Conservation (phyloP, 2,797 vertebrate genomes). For the Chelmon rostratus region DNA sequence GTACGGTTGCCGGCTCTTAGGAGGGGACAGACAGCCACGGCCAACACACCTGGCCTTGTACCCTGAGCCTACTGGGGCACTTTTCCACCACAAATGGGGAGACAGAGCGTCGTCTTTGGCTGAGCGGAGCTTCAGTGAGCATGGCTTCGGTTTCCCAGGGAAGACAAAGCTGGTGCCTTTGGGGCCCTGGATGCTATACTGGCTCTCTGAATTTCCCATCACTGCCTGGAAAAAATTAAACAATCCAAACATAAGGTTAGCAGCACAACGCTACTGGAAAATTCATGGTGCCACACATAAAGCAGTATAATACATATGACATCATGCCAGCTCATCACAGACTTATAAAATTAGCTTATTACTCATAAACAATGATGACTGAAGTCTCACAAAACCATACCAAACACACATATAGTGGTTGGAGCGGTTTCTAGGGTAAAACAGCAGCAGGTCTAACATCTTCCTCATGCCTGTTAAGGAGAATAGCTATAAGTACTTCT, state of each 20-base stretch:
- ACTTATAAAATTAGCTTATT: slow-evolving; percentile 48
- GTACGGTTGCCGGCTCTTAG: slow-evolving; percentile 90
- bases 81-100: slow-evolving; percentile 88
- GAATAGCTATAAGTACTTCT: slow-evolving; percentile 34
- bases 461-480: slow-evolving; percentile 50
- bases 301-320: slow-evolving; percentile 44
- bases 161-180: slow-evolving; percentile 85
- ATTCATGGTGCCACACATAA: slow-evolving; percentile 24
- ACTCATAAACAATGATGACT: slow-evolving; percentile 58
- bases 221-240: slow-evolving; percentile 76
- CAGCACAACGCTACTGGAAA: slow-evolving; percentile 26
- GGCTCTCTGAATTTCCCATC: slow-evolving; percentile 98
- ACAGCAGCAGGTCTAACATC: slow-evolving; percentile 47
- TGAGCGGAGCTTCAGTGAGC: slow-evolving; percentile 89
- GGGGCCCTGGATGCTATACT: slow-evolving; percentile 93
- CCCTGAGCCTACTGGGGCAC: slow-evolving; percentile 77
- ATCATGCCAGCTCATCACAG: slow-evolving; percentile 40
- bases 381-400: slow-evolving; percentile 39
- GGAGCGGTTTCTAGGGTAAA: slow-evolving; percentile 31
- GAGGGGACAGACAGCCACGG: slow-evolving; percentile 92
- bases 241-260: slow-evolving; percentile 5
- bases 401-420: slow-evolving; percentile 23
- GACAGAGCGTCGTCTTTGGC: slow-evolving; percentile 88
- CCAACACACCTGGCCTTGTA: slow-evolving; percentile 92
- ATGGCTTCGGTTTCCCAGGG: slow-evolving; percentile 90